Conservation (phyloP, 2,113 vertebrate genomes). For the Vireo altiloquus region DNA sequence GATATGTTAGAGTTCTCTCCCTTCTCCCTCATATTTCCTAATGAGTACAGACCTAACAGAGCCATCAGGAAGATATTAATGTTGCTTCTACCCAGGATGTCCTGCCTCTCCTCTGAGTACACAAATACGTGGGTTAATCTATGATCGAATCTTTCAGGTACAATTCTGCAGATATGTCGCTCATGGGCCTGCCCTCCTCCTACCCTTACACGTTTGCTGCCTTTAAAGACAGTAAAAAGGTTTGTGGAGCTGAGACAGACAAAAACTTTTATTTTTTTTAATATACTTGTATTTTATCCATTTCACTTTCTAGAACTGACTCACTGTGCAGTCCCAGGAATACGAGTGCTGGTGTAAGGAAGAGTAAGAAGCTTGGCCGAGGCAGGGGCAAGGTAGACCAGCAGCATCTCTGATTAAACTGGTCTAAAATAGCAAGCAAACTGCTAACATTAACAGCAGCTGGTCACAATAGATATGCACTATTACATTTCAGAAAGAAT, state of each 20-base stretch:
- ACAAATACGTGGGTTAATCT: not conserved
- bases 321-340: not conserved
- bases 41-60: not conserved
- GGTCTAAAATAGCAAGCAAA: not conserved
- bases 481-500: not conserved
- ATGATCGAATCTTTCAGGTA: fast-evolving
- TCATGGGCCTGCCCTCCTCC: not conserved
- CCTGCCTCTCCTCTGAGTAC: not conserved
- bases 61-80: not conserved
- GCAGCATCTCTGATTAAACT: not conserved
- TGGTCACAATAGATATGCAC: not conserved
- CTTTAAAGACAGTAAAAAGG: not conserved
- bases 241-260: not conserved
- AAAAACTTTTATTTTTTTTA: not conserved
- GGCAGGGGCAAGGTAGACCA: not conserved
- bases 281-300: not conserved
- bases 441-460: not conserved
- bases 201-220: not conserved
- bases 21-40: not conserved
- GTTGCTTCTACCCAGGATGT: not conserved
- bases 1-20: not conserved
- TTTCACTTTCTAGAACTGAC: not conserved
- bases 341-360: not conserved
- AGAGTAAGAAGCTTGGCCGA: not conserved
- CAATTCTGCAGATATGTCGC: not conserved